Percentiles rank a stretch among this genome's conserved stretches.
Evolutionary conservation across 35 echinoderm and acorn worm species (phyloP).

Genomic region (Hemicentrotus pulcherrimus): DNA sequence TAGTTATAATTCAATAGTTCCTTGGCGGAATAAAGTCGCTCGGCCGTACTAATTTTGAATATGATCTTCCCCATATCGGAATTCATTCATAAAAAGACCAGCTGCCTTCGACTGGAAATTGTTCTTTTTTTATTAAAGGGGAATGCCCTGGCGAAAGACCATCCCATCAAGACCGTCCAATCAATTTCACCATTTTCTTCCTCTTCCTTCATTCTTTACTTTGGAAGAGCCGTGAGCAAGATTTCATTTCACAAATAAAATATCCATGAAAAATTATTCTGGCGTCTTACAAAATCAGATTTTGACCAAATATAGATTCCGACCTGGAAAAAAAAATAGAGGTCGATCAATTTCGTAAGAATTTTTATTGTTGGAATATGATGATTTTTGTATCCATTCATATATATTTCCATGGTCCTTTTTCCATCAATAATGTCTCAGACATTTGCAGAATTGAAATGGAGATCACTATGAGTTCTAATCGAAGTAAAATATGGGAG

Average conservation of each 20-base stretch:
- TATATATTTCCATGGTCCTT: not conserved
- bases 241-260: not conserved
- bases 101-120: not conserved
- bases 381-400: not conserved
- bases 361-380: not conserved
- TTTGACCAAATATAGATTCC: not conserved
- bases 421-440: not conserved
- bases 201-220: not conserved
- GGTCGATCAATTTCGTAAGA: not conserved
- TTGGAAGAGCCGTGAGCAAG: not conserved
- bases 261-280: slow-evolving; percentile 14
- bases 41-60: slow-evolving; percentile 4
- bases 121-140: slow-evolving; percentile 4
- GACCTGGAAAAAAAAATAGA: not conserved
- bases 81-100: slow-evolving; percentile 11
- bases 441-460: not conserved
- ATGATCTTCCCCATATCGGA: not conserved
- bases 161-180: not conserved
- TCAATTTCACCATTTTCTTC: not conserved
- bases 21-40: not conserved
- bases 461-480: too few species aligned
- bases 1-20: slow-evolving; percentile 4
- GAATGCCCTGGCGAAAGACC: not conserved
- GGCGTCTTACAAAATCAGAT: not conserved
- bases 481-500: too few species aligned